Conservation (phyloP, 2,797 vertebrate genomes). For the Rhinogobio ventralis region DNA sequence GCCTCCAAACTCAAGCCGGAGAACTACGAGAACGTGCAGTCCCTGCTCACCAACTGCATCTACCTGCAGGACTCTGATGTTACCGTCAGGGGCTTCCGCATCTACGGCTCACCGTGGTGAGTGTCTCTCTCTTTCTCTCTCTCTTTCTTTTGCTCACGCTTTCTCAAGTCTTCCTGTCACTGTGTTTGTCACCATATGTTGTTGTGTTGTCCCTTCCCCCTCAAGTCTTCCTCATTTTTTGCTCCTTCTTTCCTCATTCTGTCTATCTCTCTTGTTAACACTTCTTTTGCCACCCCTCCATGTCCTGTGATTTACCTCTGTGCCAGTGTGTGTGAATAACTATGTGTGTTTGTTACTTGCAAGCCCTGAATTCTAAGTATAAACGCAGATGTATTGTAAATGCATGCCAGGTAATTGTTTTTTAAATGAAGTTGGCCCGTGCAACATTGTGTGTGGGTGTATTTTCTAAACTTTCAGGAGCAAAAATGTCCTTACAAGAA, state of each 20-base stretch:
- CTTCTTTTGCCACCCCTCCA: slow-evolving; percentile 54
- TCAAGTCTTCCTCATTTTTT: slow-evolving; percentile 54
- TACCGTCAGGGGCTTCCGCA: slow-evolving; percentile 90
- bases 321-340: slow-evolving; percentile 32
- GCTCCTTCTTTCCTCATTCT: slow-evolving; percentile 47
- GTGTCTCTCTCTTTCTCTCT: slow-evolving; percentile 62
- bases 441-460: background rate
- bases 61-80: slow-evolving; percentile 98
- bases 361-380: slow-evolving; percentile 30
- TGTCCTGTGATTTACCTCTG: slow-evolving; percentile 47
- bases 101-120: slow-evolving; percentile 97
- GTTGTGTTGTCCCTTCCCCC: slow-evolving; percentile 60
- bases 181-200: slow-evolving; percentile 60
- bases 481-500: background rate
- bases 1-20: slow-evolving; percentile 96
- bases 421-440: slow-evolving; percentile 1
- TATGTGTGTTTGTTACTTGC: slow-evolving; percentile 26
- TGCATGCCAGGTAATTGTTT: slow-evolving; percentile 39
- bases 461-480: slow-evolving; percentile 14
- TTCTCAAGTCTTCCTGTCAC: slow-evolving; percentile 36
- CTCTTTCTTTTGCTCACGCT: background rate
- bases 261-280: slow-evolving; percentile 55
- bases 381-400: slow-evolving; percentile 38
- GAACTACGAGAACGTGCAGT: slow-evolving; percentile 95
- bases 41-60: slow-evolving; percentile 96